Percentiles rank a stretch among this genome's conserved stretches.
phyloP scores from a whole-genome alignment of 2,113 vertebrate genomes.

The Trochalopteron elliotii region DNA sequence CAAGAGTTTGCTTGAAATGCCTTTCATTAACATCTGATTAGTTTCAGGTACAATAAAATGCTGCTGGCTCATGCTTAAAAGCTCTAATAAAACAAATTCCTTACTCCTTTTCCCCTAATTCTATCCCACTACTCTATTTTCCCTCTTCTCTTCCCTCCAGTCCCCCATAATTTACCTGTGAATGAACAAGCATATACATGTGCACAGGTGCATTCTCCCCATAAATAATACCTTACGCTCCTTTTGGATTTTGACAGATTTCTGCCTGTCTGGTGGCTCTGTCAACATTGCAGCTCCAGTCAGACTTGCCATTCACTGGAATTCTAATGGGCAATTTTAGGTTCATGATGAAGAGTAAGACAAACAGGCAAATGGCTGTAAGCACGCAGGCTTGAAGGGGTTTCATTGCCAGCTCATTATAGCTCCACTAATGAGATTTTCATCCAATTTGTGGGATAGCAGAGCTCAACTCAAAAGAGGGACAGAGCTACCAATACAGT shows the following conservation, averaged over 20 bases:
- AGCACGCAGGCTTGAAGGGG: constrained; percentile 60
- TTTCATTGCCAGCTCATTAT: constrained; percentile 71
- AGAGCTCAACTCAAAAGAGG: constrained; percentile 53
- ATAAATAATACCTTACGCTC: not conserved
- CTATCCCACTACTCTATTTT: not conserved
- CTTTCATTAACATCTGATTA: not conserved
- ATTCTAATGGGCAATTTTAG: constrained; percentile 68
- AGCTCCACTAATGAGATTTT: constrained; percentile 72
- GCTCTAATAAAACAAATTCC: not conserved
- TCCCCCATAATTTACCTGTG: not conserved
- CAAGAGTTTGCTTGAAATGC: not conserved
- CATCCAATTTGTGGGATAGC: constrained; percentile 65
- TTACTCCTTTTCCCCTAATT: not conserved
- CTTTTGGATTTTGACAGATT: not conserved
- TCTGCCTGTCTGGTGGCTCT: not conserved
- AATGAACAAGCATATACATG: not conserved
- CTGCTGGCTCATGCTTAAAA: not conserved
- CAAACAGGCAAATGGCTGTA: constrained; percentile 62
- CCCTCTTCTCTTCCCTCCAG: not conserved
- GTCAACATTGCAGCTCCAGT: not conserved
- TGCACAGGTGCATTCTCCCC: not conserved
- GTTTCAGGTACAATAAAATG: not conserved
- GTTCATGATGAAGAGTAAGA: constrained; percentile 61
- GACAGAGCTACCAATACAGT: constrained; percentile 49
- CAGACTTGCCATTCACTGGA: constrained; percentile 25